Conservation (phyloP, 2,797 vertebrate species). For the Eurystomus glaucurus region DNA sequence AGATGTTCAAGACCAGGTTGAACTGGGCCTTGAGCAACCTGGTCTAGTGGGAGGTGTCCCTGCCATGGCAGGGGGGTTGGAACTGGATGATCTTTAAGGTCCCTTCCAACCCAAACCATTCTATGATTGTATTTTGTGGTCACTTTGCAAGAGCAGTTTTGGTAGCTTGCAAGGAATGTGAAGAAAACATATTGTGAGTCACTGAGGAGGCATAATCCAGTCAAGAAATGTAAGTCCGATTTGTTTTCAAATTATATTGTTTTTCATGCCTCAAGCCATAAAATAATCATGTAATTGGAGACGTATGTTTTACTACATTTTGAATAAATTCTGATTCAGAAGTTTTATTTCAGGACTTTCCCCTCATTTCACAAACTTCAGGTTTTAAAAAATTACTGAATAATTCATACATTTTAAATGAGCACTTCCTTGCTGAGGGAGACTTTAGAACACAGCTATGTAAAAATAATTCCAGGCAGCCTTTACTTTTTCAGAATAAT, state of each 20-base stretch:
- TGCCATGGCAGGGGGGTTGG: no score
- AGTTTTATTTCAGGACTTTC: conserved; percentile 57
- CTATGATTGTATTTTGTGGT: not conserved
- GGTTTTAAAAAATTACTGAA: conserved; percentile 58
- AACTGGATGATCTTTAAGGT: no score
- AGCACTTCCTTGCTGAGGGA: conserved; percentile 27
- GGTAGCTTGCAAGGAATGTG: not conserved
- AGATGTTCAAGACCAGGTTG: no score
- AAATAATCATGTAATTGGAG: conserved; percentile 74
- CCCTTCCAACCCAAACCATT: no score
- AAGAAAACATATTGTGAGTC: conserved; percentile 42
- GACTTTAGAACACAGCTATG: conserved; percentile 16
- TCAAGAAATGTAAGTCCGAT: conserved; percentile 49
- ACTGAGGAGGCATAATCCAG: conserved; percentile 48
- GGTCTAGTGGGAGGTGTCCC: no score
- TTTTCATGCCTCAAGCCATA: conserved; percentile 67
- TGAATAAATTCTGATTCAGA: conserved; percentile 65
- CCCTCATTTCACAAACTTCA: conserved; percentile 55
- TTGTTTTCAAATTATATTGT: conserved; percentile 64
- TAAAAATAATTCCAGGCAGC: conserved; percentile 57
- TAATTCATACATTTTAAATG: conserved; percentile 70
- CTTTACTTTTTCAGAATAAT: conserved; percentile 56
- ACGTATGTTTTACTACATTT: conserved; percentile 49
- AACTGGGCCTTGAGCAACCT: no score
- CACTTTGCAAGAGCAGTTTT: not conserved